These are phyloP conservation scores for Pangasius krempfi DNA, from an alignment of 2,797 vertebrate genomes.

Conservation along the genomic window DNA sequence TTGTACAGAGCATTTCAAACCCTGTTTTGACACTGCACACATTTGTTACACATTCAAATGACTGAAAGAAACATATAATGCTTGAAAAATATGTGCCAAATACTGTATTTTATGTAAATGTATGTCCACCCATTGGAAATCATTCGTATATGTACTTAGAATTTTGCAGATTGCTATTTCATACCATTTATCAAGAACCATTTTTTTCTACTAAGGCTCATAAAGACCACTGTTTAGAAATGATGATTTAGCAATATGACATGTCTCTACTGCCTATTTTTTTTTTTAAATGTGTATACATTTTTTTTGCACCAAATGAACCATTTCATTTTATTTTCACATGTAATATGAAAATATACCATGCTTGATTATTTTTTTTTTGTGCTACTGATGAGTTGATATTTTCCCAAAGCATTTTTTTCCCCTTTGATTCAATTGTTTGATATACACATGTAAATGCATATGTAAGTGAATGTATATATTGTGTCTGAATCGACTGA, in stretches of 20 bases:
- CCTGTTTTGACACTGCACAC: not conserved
- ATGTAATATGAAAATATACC: not conserved
- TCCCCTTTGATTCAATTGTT: not conserved
- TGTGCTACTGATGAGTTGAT: not conserved
- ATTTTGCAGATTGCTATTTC: not conserved
- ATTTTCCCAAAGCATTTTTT: not conserved
- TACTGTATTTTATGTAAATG: conserved; percentile 2
- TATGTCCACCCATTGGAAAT: not conserved
- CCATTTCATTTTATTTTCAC: not conserved
- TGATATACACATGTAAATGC: not conserved
- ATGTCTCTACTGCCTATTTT: not conserved
- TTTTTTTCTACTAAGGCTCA: not conserved
- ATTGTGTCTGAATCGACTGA: not conserved
- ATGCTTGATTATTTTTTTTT: not conserved
- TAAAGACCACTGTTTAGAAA: not conserved
- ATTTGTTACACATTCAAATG: not conserved
- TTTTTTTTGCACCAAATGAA: conserved; percentile 2
- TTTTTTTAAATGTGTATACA: not conserved
- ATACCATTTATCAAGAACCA: not conserved
- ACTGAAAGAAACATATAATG: conserved; percentile 5
- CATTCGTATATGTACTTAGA: not conserved
- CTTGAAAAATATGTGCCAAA: conserved; percentile 18
- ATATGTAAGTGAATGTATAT: not conserved
- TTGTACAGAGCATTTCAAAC: not conserved
- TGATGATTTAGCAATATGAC: not conserved